Evolutionary conservation across 2,888 invertebrate species (phyloP).

Genomic region (Linnaemya vulpina): DNA sequence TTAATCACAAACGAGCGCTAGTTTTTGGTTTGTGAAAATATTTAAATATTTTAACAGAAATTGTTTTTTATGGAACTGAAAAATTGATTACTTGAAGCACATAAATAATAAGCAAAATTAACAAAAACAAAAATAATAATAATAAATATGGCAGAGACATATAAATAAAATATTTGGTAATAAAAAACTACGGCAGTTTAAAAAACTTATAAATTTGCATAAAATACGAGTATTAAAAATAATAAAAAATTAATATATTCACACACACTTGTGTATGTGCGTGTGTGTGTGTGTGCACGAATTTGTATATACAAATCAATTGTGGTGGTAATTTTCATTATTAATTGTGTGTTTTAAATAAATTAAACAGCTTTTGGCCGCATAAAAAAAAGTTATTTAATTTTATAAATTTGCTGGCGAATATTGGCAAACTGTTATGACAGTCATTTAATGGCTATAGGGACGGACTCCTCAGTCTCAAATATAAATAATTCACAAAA

Average conservation of each 20-base stretch:
- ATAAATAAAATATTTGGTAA: conserved; percentile 7
- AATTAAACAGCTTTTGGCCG: conserved; percentile 7
- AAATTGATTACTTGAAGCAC: conserved; percentile 53
- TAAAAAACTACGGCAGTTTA: neutral
- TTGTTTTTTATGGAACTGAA: neutral
- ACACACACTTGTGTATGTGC: no score
- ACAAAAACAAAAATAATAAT: conserved; percentile 28
- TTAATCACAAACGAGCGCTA: conserved; percentile 13
- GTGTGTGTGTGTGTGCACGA: no score
- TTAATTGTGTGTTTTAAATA: conserved; percentile 21
- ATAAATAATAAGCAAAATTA: conserved; percentile 59
- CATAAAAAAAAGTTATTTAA: neutral
- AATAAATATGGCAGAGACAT: neutral
- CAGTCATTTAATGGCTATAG: neutral
- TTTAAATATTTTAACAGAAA: conserved; percentile 24
- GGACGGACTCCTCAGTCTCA: no score
- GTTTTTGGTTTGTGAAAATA: conserved; percentile 25
- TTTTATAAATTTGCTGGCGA: neutral
- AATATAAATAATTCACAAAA: no score
- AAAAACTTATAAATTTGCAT: conserved; percentile 24
- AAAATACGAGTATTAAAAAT: neutral
- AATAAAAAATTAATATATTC: neutral
- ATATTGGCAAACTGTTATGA: neutral
- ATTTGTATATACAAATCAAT: neutral
- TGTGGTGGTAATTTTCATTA: conserved; percentile 16